phyloP scores from a whole-genome alignment of 2,888 invertebrate species.

The Dendrolimus pini region DNA sequence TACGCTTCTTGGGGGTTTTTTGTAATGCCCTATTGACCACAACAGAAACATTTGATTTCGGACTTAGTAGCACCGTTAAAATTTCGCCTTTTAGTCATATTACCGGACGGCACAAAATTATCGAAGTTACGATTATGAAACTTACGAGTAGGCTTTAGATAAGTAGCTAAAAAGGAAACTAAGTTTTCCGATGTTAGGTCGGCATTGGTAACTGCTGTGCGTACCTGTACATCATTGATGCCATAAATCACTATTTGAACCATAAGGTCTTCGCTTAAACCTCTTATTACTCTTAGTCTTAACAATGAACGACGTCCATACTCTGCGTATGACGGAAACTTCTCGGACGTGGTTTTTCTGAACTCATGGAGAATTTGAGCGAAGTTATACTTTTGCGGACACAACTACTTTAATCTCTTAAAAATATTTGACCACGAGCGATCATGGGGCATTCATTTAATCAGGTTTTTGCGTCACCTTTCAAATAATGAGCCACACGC shows the following conservation, averaged over 20 bases:
- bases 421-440: constrained; percentile 17
- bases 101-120: too few species aligned
- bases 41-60: background rate
- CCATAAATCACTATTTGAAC: constrained; percentile 15
- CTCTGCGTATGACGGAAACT: constrained; percentile 15
- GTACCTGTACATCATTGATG: constrained; percentile 12
- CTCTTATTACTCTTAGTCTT: constrained; percentile 13
- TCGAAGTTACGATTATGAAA: too few species aligned
- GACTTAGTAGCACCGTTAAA: background rate
- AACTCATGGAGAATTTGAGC: constrained; percentile 13
- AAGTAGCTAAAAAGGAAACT: background rate
- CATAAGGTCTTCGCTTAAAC: constrained; percentile 18
- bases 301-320: constrained; percentile 13
- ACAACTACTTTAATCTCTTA: constrained; percentile 12
- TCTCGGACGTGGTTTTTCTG: constrained; percentile 11
- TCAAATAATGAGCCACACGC: too few species aligned
- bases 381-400: constrained; percentile 11
- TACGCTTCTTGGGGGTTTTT: background rate
- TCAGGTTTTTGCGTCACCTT: too few species aligned
- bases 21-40: background rate
- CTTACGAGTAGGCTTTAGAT: too few species aligned
- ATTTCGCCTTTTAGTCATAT: too few species aligned
- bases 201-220: constrained; percentile 15
- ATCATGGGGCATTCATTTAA: constrained; percentile 10
- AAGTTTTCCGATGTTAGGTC: constrained; percentile 5